A percentile compares a stretch with the other conserved stretches of the same genome.
Conservation (phyloP, 2,888 invertebrate genomes). For the Drosophila birchii region DNA sequence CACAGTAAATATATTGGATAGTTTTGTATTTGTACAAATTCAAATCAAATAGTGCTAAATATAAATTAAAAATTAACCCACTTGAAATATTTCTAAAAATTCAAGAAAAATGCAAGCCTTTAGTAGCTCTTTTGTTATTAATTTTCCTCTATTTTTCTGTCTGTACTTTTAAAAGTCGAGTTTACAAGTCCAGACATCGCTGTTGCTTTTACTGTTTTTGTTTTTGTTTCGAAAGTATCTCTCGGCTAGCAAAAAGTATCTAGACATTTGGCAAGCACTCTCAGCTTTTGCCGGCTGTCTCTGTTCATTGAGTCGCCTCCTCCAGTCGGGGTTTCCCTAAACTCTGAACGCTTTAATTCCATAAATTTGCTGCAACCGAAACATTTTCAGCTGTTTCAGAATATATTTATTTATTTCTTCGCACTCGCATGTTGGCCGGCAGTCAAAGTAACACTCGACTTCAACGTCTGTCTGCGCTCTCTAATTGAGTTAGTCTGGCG, state of each 20-base stretch:
- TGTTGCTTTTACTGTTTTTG: constrained; percentile 26
- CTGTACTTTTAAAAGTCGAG: constrained; percentile 66
- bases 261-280: constrained; percentile 53
- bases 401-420: constrained; percentile 42
- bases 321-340: constrained; percentile 14
- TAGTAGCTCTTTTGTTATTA: neutral
- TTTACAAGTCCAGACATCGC: constrained; percentile 41
- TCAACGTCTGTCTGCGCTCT: constrained; percentile 66
- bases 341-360: constrained; percentile 41
- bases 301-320: constrained; percentile 22
- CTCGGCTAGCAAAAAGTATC: constrained; percentile 61
- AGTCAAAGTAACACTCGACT: constrained; percentile 66
- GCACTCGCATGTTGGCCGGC: constrained; percentile 51
- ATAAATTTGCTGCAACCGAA: constrained; percentile 20
- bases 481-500: constrained; percentile 78
- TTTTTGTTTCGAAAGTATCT: constrained; percentile 42
- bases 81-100: no score
- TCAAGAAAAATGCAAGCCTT: neutral
- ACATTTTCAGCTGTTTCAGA: constrained; percentile 30
- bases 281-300: constrained; percentile 33
- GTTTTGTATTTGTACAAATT: no score
- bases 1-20: no score
- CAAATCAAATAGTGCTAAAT: no score
- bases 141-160: neutral
- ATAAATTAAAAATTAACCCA: no score